Conservation (phyloP, 2,113 vertebrate species). For the Pluvianellus socialis region DNA sequence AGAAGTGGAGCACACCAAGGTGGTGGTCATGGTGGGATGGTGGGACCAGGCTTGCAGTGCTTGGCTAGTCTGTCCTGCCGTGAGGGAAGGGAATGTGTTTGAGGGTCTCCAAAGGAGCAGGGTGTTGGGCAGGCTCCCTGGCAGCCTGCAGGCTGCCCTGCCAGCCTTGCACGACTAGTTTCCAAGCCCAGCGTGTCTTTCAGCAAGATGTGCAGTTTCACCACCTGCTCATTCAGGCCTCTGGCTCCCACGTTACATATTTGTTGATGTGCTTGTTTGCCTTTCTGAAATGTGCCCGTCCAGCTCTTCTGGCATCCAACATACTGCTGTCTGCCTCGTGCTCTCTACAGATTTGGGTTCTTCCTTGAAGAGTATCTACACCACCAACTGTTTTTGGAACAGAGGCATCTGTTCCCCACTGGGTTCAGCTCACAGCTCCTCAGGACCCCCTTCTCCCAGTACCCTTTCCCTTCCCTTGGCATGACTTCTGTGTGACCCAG, state of each 20-base stretch:
- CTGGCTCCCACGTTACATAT: background rate
- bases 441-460: background rate
- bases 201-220: conserved; percentile 1
- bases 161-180: background rate
- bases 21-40: background rate
- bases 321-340: background rate
- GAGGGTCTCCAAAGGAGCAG: background rate
- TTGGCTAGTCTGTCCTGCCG: background rate
- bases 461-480: background rate
- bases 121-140: background rate
- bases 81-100: accelerated
- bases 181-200: background rate
- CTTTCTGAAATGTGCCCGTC: background rate
- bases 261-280: background rate
- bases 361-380: conserved; percentile 10
- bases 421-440: background rate
- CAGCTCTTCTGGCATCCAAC: background rate
- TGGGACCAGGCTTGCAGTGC: background rate
- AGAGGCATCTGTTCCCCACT: background rate
- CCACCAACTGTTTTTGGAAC: conserved; percentile 32
- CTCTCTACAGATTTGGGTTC: background rate
- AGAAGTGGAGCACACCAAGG: background rate
- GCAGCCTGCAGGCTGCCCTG: background rate
- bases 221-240: background rate
- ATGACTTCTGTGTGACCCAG: background rate